Base-by-base conservation (phyloP, 2,113 vertebrate species). In the Lates calcarifer region DNA sequence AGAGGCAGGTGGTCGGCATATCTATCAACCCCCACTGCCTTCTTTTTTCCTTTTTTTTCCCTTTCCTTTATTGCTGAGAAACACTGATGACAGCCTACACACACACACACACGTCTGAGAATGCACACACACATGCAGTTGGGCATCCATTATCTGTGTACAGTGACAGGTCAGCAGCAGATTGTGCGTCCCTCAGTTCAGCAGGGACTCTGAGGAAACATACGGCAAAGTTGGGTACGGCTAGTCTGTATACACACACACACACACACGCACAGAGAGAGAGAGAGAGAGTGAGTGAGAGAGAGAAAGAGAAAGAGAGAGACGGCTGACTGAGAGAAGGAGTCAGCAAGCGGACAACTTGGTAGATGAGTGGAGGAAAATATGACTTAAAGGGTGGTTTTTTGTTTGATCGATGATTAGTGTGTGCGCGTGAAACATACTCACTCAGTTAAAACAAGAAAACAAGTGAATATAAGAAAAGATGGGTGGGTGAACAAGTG, bases 81-180 rank as follows among this genome's bases (percentile, higher is more conserved):
- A 85, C 85, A 88, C 51, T 72, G 79, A 87, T 77, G 77, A 71
- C 80, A 85, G 77, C 49, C 39, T 35, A 8, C 60, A 39, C 47
- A 64, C 57, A 28, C 67, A 39, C 66, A 57, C 79, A 55, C 55
- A 51, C 61, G 31, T n/a, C n/a, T n/a, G n/a, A n/a, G n/a, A n/a
- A n/a, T n/a, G n/a, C n/a, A 64, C 14, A 66, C 74, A 72, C 78
- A 74, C 45, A 66, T 26, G 35, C 26, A 83, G 63, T 29, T 63
- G 82, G 77, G 78, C 87, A 92, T 91, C 91, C 87, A 86, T 94
- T 91, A 92, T 90, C 78, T 80, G 83, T 91, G 81, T 81, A 84
- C 78, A 85, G 88, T 92, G 91, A 91, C 90, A 92, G 91, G 89
- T 93, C 90, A 90, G 92, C 87, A 89, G 84, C 77, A 87, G 83